Conservation (phyloP, 2,113 vertebrate species). For the Sclerurus mexicanus region DNA sequence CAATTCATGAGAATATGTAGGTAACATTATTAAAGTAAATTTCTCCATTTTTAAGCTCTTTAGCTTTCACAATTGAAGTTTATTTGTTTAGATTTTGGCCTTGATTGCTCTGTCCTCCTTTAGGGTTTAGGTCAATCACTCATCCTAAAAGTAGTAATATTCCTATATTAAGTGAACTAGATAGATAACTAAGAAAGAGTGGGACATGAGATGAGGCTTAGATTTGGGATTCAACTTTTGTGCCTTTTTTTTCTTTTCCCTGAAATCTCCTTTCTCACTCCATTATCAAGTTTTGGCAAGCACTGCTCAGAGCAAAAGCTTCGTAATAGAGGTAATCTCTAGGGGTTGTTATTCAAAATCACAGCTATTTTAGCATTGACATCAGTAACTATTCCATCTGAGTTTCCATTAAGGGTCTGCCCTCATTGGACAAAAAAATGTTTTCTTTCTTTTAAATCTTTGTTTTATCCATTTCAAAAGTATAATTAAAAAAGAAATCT, state of each 20-base stretch:
- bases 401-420: neutral
- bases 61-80: neutral
- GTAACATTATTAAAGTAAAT: neutral
- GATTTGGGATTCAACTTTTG: neutral
- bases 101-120: neutral
- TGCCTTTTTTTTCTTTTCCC: accelerated
- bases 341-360: neutral
- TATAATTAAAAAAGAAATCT: neutral
- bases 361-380: neutral
- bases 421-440: neutral
- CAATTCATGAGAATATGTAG: neutral
- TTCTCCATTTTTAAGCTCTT: neutral
- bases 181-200: neutral
- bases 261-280: neutral
- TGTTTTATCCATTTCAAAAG: neutral
- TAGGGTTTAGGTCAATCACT: neutral
- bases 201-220: neutral
- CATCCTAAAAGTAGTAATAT: neutral
- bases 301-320: neutral
- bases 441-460: neutral
- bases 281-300: neutral
- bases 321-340: neutral
- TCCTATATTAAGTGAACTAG: neutral
- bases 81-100: neutral
- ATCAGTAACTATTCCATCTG: neutral